Evolutionary conservation across 2,797 vertebrate genomes (phyloP), one percentile per base, ranked within the genome.

Genomic region (Argyrosomus regius): DNA sequence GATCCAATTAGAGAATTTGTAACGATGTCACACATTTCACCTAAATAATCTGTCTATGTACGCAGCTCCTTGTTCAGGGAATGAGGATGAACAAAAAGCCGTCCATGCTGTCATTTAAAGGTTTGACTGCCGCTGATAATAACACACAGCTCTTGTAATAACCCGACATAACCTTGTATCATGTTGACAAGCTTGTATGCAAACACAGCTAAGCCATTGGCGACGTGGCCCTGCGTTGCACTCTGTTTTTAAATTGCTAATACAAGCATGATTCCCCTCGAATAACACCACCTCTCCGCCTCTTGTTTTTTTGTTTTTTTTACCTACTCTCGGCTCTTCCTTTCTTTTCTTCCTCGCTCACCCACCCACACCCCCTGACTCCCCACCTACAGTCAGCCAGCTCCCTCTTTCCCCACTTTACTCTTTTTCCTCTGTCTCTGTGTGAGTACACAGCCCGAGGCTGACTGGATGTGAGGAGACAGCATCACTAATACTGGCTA

Each of bases 381-480:
- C 26, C 50, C 43, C 50, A 22, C 22, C 35, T 22, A 35, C 18
- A 11, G 52, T 31, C 24, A 2, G 35, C 39, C 72, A 0, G 8
- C 61, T 60, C 78, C 67, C 28, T 78, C 72, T 73, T 71, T 80
- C 77, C 67, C 73, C 83, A 82, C 78, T 86, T 87, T 86, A 74
- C 78, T 88, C 86, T 77, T 87, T 80, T 39, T 83, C 58, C 80
- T 87, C 62, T 73, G 65, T 83, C 78, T 89, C 67, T 83, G 77
- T 87, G 77, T 80, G 86, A 84, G 85, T 82, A 90, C 88, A 88
- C 81, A 84, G 91, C 93, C 87, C 6, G 18, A 65, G 87, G 92
- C 92, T 93, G 93, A 93, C 82, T 93, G 86, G 82, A 94, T 93
- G 86, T 89, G 92, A 92, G 89, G 87, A 92, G 93, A 94, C 92